Evolutionary conservation across 2,113 vertebrate species (phyloP), one percentile per base, ranked within the genome.

Genomic region (Petrocephalus microphthalmus): DNA sequence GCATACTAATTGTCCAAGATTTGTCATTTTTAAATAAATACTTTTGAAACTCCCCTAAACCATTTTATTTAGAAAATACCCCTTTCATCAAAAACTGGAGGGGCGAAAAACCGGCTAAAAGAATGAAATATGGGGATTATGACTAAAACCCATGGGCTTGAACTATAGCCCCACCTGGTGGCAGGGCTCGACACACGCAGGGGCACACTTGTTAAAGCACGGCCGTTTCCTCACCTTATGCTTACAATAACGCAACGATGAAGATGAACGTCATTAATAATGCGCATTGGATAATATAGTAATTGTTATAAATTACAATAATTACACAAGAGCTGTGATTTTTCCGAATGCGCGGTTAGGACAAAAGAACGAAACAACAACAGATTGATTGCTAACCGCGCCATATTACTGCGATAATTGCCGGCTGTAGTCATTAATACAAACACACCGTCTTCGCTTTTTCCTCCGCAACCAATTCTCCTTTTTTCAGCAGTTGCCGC

Each of bases 151-250:
- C 82, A 67, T 60, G 51, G 60, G 29, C 56, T 54, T 92, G 89
- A 91, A 83, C 89, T 92, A 89, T 93, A 92, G 91, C 92, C 88
- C 92, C 92, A 90, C 92, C 93, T 94, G 89, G 91, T 93, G 92
- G 92, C 85, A 89, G 54, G 7, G 42, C 33, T 42, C 20, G 52
- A 88, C 57, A 91, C 88, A 84, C 89, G 87, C 90, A 37, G 25
- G 17, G 42, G 37, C 11, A 78, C 0, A 29, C 10, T 25, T 20
- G 67, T 11, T 78, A 0, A 37, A 20, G 7, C 19, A 52, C 8
- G 3, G 51, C 56, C 11, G 54, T 47, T 47, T 86, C 22, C 37
- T 52, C 0, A 64, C 25, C 29, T 0, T 49, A 60, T 45, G 22
- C 42, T 84, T 56, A 37, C 87, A 84, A 52, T 49, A 56, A 29